Conservation (phyloP, 2,797 vertebrate species). For the Oophaga sylvatica region DNA sequence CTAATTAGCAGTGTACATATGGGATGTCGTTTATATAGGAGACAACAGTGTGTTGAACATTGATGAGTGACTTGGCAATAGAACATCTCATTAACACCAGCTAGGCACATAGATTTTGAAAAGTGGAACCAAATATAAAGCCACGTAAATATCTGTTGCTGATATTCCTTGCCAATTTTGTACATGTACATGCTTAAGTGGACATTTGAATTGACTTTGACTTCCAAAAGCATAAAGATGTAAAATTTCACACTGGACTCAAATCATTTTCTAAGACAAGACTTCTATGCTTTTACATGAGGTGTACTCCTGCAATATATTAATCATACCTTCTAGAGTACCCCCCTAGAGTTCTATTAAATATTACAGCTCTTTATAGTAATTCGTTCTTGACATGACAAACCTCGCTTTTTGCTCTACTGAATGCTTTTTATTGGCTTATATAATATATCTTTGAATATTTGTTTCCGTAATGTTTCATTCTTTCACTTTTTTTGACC, state of each 20-base stretch:
- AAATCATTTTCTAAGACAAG: background rate
- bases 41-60: slow-evolving; percentile 38
- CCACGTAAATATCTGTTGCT: slow-evolving; percentile 11
- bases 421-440: too few relatives aligned
- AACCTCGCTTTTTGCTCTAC: too few relatives aligned
- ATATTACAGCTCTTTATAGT: too few relatives aligned
- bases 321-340: background rate
- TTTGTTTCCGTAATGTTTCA: too few relatives aligned
- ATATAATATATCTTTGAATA: too few relatives aligned
- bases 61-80: slow-evolving; percentile 49
- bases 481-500: too few relatives aligned
- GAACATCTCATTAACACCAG: slow-evolving; percentile 42
- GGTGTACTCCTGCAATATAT: background rate
- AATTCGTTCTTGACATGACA: too few relatives aligned
- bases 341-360: too few relatives aligned
- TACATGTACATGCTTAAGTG: slow-evolving; percentile 10
- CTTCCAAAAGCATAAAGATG: background rate
- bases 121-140: slow-evolving; percentile 41
- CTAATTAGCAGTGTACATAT: slow-evolving; percentile 55
- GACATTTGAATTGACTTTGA: background rate
- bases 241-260: background rate
- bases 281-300: background rate
- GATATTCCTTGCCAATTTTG: slow-evolving; percentile 10
- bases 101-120: background rate
- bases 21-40: slow-evolving; percentile 30